Percentiles rank a stretch among this genome's conserved stretches.
Conservation (phyloP, 2,113 vertebrate genomes). For the Poeciliopsis retropinna region DNA sequence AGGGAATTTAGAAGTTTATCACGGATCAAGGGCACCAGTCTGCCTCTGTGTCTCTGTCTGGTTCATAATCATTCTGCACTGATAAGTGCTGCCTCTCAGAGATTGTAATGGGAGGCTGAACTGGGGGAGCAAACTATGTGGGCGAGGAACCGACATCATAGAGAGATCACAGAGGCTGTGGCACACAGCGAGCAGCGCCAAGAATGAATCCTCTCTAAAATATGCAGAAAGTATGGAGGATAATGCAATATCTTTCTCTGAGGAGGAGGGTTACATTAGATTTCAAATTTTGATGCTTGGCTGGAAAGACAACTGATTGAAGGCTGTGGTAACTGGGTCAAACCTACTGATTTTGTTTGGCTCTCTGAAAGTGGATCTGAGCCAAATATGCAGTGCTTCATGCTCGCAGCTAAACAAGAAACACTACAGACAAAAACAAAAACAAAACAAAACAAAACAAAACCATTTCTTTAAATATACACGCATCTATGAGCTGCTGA, state of each 20-base stretch:
- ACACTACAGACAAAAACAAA: constrained; percentile 1
- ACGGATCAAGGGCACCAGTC: constrained; percentile 52
- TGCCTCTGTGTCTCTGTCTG: constrained; percentile 51
- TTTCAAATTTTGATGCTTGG: constrained; percentile 29
- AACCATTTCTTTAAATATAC: not conserved
- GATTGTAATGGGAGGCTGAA: constrained; percentile 34
- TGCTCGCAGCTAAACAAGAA: constrained; percentile 32
- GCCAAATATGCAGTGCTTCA: constrained; percentile 24
- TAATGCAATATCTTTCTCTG: constrained; percentile 35
- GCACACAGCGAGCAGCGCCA: constrained; percentile 36
- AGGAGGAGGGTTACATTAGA: constrained; percentile 34
- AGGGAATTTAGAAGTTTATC: constrained; percentile 59
- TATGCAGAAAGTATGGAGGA: constrained; percentile 41
- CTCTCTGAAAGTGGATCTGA: constrained; percentile 3
- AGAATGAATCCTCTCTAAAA: constrained; percentile 30
- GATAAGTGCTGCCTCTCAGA: constrained; percentile 50
- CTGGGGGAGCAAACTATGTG: constrained; percentile 31
- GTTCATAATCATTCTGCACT: constrained; percentile 35
- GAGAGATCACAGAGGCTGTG: constrained; percentile 37
- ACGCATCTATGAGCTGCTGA: constrained; percentile 24
- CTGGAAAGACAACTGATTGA: constrained; percentile 36
- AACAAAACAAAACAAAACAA: not conserved
- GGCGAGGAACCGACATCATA: constrained; percentile 37
- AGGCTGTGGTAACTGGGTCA: constrained; percentile 53
- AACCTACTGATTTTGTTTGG: constrained; percentile 18